phyloP scores from a whole-genome alignment of 2,113 vertebrate genomes.

The Daboia siamensis region DNA sequence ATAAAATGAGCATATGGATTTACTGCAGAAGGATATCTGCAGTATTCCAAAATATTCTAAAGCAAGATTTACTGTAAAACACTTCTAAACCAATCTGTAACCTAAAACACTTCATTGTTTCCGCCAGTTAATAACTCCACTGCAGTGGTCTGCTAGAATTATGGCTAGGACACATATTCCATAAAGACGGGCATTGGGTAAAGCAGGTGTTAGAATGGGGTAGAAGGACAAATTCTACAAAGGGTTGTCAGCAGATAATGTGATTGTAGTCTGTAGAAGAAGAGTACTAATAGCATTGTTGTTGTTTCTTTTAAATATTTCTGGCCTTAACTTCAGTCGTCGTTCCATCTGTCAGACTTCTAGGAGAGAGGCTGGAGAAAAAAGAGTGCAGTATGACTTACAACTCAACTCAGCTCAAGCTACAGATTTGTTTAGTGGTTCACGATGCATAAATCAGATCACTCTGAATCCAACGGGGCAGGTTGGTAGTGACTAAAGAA shows the following conservation, averaged over 20 bases:
- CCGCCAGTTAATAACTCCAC: constrained; percentile 10
- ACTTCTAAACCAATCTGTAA: constrained; percentile 36
- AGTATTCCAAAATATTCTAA: not conserved
- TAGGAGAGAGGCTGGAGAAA: not conserved
- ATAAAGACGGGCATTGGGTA: not conserved
- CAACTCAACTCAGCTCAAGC: not conserved
- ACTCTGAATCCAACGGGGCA: not conserved
- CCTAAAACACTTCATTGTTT: constrained; percentile 29
- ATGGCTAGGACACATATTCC: not conserved
- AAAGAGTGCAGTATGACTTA: not conserved
- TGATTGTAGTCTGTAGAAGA: not conserved
- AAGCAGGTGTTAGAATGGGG: not conserved
- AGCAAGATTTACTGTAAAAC: constrained; percentile 35
- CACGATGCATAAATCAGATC: not conserved
- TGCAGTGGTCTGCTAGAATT: not conserved
- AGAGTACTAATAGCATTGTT: not conserved
- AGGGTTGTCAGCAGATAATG: not conserved
- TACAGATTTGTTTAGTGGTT: not conserved
- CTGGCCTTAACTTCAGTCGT: not conserved
- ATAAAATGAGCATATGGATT: not conserved
- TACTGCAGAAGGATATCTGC: constrained; percentile 27
- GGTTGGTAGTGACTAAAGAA: not conserved
- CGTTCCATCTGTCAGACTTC: too few species aligned
- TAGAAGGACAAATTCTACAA: not conserved
- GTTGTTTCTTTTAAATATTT: not conserved